phyloP scores from a whole-genome alignment of 2,888 invertebrate species.

The Drosophila hawaiiensis region DNA sequence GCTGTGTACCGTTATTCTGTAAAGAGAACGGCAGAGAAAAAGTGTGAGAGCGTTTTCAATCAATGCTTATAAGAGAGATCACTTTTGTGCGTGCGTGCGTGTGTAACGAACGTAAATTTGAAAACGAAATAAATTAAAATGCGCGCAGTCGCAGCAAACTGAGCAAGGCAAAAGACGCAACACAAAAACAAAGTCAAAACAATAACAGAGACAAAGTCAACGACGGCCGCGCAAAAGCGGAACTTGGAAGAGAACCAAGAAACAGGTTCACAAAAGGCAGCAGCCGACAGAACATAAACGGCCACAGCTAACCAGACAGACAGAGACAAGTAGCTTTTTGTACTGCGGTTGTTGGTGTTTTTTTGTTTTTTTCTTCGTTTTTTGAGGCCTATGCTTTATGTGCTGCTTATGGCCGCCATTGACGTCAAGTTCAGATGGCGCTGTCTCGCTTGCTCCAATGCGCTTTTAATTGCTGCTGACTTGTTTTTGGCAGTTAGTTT shows the following conservation, averaged over 20 bases:
- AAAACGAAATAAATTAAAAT: constrained; percentile 65
- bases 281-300: constrained; percentile 13
- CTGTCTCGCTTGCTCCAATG: constrained; percentile 29
- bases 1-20: constrained; percentile 75
- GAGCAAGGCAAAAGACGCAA: constrained; percentile 15
- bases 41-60: not conserved
- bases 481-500: constrained; percentile 27
- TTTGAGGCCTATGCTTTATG: constrained; percentile 53
- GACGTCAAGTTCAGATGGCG: constrained; percentile 71
- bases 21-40: constrained; percentile 13
- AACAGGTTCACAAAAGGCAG: constrained; percentile 65
- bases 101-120: constrained; percentile 21
- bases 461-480: not conserved
- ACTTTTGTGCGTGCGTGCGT: not conserved
- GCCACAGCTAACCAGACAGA: constrained; percentile 1
- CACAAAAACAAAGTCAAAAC: constrained; percentile 31
- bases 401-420: constrained; percentile 52
- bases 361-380: not conserved
- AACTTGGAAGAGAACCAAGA: constrained; percentile 40
- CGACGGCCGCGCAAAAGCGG: constrained; percentile 39
- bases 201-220: constrained; percentile 29
- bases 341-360: not conserved
- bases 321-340: constrained; percentile 23
- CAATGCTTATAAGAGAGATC: constrained; percentile 7
- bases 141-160: constrained; percentile 55